phyloP scores from a whole-genome alignment of 2,797 vertebrate genomes.

The Hoplostethus mediterraneus region DNA sequence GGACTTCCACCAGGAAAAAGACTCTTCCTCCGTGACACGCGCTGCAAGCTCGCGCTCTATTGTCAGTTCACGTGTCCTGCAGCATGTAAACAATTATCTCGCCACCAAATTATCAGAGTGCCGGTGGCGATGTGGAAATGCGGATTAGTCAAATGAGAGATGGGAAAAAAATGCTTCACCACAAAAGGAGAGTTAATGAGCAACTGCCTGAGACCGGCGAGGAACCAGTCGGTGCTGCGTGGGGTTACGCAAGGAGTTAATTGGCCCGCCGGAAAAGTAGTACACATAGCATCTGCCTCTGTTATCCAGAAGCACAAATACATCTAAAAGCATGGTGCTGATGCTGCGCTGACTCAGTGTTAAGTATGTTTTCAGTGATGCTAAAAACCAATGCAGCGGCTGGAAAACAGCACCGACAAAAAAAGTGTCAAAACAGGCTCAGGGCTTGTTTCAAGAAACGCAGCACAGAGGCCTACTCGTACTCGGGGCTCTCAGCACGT shows the following conservation, averaged over 20 bases:
- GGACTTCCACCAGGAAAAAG: constrained; percentile 47
- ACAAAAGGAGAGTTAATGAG: constrained; percentile 62
- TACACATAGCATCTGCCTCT: constrained; percentile 42
- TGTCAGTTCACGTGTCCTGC: constrained; percentile 57
- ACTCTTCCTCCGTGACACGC: constrained; percentile 37
- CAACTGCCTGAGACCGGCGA: constrained; percentile 35
- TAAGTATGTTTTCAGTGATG: constrained; percentile 22
- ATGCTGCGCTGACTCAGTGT: constrained; percentile 52
- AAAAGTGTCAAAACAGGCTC: constrained; percentile 45
- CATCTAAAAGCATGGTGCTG: constrained; percentile 24
- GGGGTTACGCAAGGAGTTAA: constrained; percentile 63
- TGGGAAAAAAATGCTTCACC: constrained; percentile 6
- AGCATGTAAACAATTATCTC: constrained; percentile 70
- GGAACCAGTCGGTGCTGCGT: constrained; percentile 38
- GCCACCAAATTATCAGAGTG: constrained; percentile 51
- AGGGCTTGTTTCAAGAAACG: constrained; percentile 41
- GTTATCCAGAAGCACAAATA: constrained; percentile 16
- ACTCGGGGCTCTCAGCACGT: not conserved
- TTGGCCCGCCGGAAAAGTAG: constrained; percentile 58
- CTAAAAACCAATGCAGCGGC: constrained; percentile 45
- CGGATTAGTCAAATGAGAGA: constrained; percentile 55
- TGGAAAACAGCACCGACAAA: constrained; percentile 40
- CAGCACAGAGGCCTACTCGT: constrained; percentile 3
- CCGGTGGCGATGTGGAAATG: constrained; percentile 51
- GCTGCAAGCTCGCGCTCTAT: constrained; percentile 21